Base-by-base conservation (phyloP, 2,888 invertebrate species). In the Sinopyrophorus schimmeli region DNA sequence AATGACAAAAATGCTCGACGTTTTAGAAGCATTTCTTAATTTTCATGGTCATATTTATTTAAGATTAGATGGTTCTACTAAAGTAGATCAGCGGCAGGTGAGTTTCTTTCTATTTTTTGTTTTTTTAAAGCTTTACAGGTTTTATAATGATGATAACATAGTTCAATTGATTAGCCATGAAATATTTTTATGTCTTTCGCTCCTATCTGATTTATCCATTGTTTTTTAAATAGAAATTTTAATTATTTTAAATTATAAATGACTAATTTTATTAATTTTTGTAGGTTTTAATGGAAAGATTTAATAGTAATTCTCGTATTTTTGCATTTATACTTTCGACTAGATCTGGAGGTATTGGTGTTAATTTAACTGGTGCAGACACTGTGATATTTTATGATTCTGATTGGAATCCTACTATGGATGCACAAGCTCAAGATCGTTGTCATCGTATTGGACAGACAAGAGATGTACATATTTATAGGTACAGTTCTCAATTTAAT, bases 351-450 rank as follows among this genome's bases (percentile, higher is more conserved):
- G 98, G 98, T 65, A 88, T 99, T 30, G 98, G 99, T 42, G 92
- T 99, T 34, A 99, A 99, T 80, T 80, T 99, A 60, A 98, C 97
- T 18, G 99, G 98, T 58, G 99, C 99, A 28, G 99, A 99, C 77
- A 93, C 95, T 63, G 98, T 99, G 60, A 90, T 99, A 72, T 99
- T 99, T 79, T 99, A 99, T 75, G 99, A 99, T 78, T 96, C 95
- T 54, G 97, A 98, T 77, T 98, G 97, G 98, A 98, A 98, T 81
- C 98, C 98, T 37, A 98, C 97, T 3, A 98, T 99, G 97, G 99
- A 99, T 78, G 97, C 97, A 52, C 93, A 94, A 73, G 93, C 92
- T 55, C 92, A 92, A 75, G 93, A 93, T 77, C 83, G 96, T 61
- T 97, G 97, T 74, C 99, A 99, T 79, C 85, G 99, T 65, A 99